Evolutionary conservation across 2,888 invertebrate genomes (phyloP), one percentile per base, ranked within the genome.

Genomic region (Oligia fasciuncula): DNA sequence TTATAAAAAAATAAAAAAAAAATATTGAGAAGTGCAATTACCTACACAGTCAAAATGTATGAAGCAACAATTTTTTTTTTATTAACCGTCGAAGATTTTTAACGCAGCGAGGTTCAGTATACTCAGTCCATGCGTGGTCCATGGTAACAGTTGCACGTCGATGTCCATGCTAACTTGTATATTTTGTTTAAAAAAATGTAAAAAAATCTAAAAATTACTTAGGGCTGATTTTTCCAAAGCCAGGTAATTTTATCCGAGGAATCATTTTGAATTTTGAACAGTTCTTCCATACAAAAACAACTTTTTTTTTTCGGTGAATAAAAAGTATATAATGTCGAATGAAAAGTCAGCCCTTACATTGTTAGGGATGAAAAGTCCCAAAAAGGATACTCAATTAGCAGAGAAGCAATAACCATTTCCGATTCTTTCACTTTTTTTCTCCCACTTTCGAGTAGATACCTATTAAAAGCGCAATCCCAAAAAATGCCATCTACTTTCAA

Each of bases 381-480:
- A 23, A 29, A 13, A 35, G 62, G 14, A 8, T 57, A 67, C 43
- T 63, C 40, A 63, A 67, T n/a, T 54, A 46, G 17, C 49, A 4
- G 66, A 40, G 35, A n/a, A 63, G 29, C 49, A 57, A 63, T 68
- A 62, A 74, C 46, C 35, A 2, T 51, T 51, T 14, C 13, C 8
- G 1, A 35, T 19, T 46, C 14, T 8, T 19, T 29, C 0, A 1
- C 14, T 19, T 51, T 23, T 29, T 60, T 54, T 40, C 43, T 29
- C 0, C 29, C 40, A 46, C n/a, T 51, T 57, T 65, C 60, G 19
- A 54, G 13, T 43, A 29, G 29, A 29, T 29, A 60, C 60, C 63
- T 40, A 80, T 35, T 63, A 66, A 85, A 85, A 83, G 67, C 14
- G 43, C 49, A 72, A 77, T 63, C 17, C 72, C 71, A 68, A 86